phyloP scores from a whole-genome alignment of 2,113 vertebrate species.

The Limnothrissa miodon region DNA sequence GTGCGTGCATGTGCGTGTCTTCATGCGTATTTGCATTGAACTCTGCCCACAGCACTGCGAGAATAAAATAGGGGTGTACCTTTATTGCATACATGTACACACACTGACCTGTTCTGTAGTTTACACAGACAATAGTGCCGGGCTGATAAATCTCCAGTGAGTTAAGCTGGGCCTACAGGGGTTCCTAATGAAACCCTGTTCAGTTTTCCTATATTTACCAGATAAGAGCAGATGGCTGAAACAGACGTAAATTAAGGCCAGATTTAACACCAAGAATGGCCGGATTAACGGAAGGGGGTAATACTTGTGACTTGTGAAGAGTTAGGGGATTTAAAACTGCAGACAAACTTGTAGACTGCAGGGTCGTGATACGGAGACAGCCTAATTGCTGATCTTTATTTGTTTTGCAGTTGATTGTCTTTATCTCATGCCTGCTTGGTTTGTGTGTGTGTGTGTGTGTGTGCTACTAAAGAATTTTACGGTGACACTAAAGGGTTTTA shows the following conservation, averaged over 20 bases:
- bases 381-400: neutral
- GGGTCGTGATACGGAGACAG: neutral
- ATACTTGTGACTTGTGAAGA: neutral
- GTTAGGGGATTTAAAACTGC: neutral
- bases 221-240: neutral
- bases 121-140: neutral
- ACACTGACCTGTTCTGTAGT: neutral
- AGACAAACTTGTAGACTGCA: neutral
- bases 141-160: neutral
- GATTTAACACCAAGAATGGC: neutral
- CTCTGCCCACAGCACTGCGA: neutral
- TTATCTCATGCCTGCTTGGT: neutral
- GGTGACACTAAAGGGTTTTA: neutral
- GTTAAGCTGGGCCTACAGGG: neutral
- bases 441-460: neutral
- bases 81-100: constrained; percentile 13
- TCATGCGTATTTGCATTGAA: neutral
- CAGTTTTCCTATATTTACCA: neutral
- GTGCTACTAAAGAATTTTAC: neutral
- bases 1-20: neutral
- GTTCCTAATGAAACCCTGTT: neutral
- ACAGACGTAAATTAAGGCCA: neutral
- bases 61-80: neutral
- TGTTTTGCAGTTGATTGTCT: neutral
- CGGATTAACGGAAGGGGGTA: neutral